These are phyloP conservation scores for Cataglyphis cursor DNA, from an alignment of 2,888 invertebrate genomes.

Conservation along the genomic window DNA sequence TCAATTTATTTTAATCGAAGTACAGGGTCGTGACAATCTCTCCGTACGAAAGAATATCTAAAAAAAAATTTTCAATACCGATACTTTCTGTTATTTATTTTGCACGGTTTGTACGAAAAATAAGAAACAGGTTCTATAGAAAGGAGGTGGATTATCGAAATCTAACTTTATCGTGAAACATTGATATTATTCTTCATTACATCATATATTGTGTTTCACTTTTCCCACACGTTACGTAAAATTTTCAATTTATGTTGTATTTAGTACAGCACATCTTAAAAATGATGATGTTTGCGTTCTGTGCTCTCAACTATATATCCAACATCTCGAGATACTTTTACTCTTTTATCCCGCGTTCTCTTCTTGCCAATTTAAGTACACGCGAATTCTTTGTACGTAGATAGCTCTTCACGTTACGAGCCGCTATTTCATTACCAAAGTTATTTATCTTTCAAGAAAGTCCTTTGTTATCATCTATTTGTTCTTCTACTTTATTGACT, in stretches of 20 bases:
- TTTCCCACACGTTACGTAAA: not conserved
- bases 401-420: conserved; percentile 58
- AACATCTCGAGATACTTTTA: conserved; percentile 11
- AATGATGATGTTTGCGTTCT: conserved; percentile 34
- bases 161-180: not conserved
- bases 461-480: conserved; percentile 62
- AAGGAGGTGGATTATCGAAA: conserved; percentile 14
- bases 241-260: conserved; percentile 8
- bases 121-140: not conserved
- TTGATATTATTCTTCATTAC: conserved; percentile 9
- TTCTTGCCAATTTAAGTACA: conserved; percentile 41
- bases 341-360: conserved; percentile 4
- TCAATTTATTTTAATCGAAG: conserved; percentile 57
- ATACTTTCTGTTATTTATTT: conserved; percentile 27
- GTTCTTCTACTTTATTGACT: conserved; percentile 69
- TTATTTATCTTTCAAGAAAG: conserved; percentile 68
- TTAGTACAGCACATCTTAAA: not conserved
- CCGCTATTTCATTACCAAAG: conserved; percentile 69
- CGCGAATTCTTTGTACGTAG: conserved; percentile 40
- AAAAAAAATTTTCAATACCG: conserved; percentile 45
- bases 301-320: not conserved
- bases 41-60: conserved; percentile 34
- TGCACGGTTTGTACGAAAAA: not conserved
- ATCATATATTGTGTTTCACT: not conserved
- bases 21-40: conserved; percentile 45